phyloP scores from a whole-genome alignment of 1,140 invertebrate species.

The Lordiphosa clarofinis region DNA sequence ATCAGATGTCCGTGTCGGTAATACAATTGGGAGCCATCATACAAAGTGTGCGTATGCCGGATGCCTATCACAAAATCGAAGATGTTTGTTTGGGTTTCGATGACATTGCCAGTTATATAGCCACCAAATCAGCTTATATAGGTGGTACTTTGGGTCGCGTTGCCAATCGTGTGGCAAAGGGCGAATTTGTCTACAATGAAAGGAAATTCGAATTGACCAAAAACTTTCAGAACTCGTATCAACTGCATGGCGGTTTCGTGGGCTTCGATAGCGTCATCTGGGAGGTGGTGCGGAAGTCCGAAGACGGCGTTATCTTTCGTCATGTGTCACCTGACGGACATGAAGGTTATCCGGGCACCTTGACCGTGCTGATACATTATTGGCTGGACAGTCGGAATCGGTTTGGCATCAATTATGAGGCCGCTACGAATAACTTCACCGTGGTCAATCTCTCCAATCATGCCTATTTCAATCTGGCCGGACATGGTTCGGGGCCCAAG shows the following conservation, averaged over 20 bases:
- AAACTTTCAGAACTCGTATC: conserved; percentile 86
- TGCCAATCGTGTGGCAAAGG: conserved; percentile 89
- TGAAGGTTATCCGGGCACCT: conserved; percentile 92
- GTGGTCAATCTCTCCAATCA: conserved; percentile 95
- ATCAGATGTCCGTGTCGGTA: conserved; percentile 81
- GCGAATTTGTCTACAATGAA: conserved; percentile 84
- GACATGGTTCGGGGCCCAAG: conserved; percentile 82
- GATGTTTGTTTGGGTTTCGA: conserved; percentile 91
- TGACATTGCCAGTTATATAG: conserved; percentile 83
- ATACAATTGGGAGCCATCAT: conserved; percentile 89
- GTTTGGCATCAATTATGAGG: conserved; percentile 87
- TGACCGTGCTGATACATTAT: conserved; percentile 86
- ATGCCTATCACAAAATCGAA: conserved; percentile 83
- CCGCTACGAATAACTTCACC: conserved; percentile 88
- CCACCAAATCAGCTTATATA: conserved; percentile 85
- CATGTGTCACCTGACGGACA: conserved; percentile 89
- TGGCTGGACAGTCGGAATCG: conserved; percentile 86
- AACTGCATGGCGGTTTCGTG: conserved; percentile 91
- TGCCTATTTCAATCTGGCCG: conserved; percentile 95
- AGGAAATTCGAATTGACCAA: conserved; percentile 84
- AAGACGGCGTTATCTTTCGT: conserved; percentile 81
- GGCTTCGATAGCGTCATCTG: conserved; percentile 92
- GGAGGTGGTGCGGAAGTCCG: conserved; percentile 77
- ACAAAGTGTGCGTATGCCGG: conserved; percentile 86
- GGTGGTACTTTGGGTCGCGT: conserved; percentile 93